Conservation (phyloP, 2,113 vertebrate species). For the Ceyx margarethae region DNA sequence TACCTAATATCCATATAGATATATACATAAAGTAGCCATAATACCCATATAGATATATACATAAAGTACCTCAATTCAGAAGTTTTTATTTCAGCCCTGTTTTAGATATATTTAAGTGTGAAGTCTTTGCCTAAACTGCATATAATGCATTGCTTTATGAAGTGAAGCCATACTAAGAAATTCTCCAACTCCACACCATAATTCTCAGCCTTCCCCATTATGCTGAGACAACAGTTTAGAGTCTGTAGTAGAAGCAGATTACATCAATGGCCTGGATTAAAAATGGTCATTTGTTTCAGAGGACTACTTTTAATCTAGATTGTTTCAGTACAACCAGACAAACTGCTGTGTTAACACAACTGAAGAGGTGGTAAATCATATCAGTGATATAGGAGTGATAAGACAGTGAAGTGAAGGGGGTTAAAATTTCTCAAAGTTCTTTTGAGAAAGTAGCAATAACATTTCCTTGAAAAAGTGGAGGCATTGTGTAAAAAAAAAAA, state of each 20-base stretch:
- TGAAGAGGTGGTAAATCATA: not conserved
- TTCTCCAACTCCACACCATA: not conserved
- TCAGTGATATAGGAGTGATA: not conserved
- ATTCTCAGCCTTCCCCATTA: accelerated
- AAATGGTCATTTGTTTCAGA: not conserved
- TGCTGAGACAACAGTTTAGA: not conserved
- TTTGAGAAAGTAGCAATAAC: not conserved
- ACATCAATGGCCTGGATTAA: not conserved
- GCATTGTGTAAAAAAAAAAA: not conserved
- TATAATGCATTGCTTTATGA: not conserved
- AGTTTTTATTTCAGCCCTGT: not conserved
- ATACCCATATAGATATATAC: not conserved
- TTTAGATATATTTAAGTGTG: not conserved
- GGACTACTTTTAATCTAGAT: not conserved
- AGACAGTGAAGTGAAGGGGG: not conserved
- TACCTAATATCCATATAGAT: not conserved
- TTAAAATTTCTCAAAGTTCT: not conserved
- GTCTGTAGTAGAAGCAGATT: not conserved
- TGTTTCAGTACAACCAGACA: not conserved
- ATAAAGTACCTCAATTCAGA: not conserved
- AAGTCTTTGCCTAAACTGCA: not conserved
- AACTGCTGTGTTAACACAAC: not conserved
- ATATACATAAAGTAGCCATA: not conserved
- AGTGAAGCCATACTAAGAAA: not conserved
- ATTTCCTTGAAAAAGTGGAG: not conserved